Evolutionary conservation across 2,797 vertebrate genomes (phyloP).

Genomic region (Acanthurus tractus): DNA sequence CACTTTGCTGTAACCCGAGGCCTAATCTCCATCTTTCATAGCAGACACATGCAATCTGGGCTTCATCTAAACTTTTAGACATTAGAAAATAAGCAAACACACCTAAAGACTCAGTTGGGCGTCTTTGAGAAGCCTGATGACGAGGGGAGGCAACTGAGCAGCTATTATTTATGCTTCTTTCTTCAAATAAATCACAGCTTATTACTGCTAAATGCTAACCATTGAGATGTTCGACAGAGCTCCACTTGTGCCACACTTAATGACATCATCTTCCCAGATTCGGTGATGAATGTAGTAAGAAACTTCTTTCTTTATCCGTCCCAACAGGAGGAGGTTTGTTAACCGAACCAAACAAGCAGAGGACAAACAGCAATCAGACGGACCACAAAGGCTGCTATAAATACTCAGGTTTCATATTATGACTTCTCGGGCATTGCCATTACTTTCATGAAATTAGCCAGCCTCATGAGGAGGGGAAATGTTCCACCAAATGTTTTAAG

Average conservation of each 20-base stretch:
- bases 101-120: slow-evolving; percentile 24
- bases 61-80: background rate
- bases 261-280: slow-evolving; percentile 37
- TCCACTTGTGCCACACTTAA: slow-evolving; percentile 31
- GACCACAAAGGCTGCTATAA: slow-evolving; percentile 30
- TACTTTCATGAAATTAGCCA: slow-evolving; percentile 15
- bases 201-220: slow-evolving; percentile 58
- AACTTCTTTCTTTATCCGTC: slow-evolving; percentile 12
- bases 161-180: slow-evolving; percentile 33
- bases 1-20: background rate
- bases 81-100: slow-evolving; percentile 1
- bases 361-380: slow-evolving; percentile 32
- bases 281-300: slow-evolving; percentile 27
- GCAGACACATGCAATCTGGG: background rate
- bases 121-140: slow-evolving; percentile 39
- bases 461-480: slow-evolving; percentile 17
- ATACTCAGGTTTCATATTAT: slow-evolving; percentile 21
- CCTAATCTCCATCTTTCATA: background rate
- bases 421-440: background rate
- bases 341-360: slow-evolving; percentile 6
- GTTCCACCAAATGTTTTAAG: slow-evolving; percentile 9
- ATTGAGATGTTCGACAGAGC: slow-evolving; percentile 44
- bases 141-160: background rate
- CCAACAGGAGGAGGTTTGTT: slow-evolving; percentile 53
- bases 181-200: slow-evolving; percentile 37